These are phyloP conservation scores for Neodiprion fabricii DNA, from an alignment of 1,140 invertebrate species.

Conservation along the genomic window DNA sequence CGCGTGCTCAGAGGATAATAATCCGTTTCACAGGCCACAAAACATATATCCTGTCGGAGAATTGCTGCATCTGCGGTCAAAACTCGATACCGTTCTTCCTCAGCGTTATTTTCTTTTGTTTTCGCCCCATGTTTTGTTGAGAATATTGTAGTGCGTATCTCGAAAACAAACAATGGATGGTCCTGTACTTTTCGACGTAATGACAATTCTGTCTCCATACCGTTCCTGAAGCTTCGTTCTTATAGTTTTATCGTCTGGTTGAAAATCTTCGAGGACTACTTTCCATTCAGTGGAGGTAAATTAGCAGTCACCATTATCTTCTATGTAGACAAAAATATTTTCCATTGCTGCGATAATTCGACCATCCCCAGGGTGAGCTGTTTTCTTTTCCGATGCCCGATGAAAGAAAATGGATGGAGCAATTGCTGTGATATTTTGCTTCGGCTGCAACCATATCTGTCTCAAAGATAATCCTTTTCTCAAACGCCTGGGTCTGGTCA, in stretches of 20 bases:
- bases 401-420: neutral
- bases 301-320: constrained; percentile 14
- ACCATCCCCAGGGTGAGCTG: neutral
- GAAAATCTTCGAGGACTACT: constrained; percentile 38
- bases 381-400: neutral
- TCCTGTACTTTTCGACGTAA: constrained; percentile 44
- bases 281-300: constrained; percentile 41
- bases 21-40: constrained; percentile 24
- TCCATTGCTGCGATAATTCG: constrained; percentile 18
- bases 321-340: constrained; percentile 19
- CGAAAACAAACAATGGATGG: constrained; percentile 38
- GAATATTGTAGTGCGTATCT: constrained; percentile 32
- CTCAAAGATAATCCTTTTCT: neutral
- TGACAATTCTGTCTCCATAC: constrained; percentile 47
- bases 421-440: constrained; percentile 7
- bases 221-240: constrained; percentile 45
- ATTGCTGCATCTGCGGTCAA: constrained; percentile 36
- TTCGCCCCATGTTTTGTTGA: constrained; percentile 32
- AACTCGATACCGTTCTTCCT: constrained; percentile 31
- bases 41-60: constrained; percentile 36
- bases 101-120: constrained; percentile 20
- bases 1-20: constrained; percentile 28
- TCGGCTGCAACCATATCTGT: constrained; percentile 1
- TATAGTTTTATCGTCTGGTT: constrained; percentile 49
- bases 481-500: neutral